Evolutionary conservation across 2,888 invertebrate genomes (phyloP), one percentile per base, ranked within the genome.

Genomic region (Drosophila barbarae): DNA sequence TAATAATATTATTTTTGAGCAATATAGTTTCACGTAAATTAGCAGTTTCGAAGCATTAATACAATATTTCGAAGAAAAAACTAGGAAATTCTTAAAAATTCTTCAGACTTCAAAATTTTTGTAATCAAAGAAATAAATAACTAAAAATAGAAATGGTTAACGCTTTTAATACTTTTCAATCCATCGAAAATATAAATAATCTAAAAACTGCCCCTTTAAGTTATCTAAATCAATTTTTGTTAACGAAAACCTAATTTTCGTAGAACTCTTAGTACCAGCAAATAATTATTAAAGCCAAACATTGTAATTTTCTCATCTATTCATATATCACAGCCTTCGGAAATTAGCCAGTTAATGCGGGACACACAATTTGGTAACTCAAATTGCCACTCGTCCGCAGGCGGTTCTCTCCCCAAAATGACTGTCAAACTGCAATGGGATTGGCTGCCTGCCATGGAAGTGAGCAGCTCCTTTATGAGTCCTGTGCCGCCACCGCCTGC

Each of bases 381-480:
- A 39, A 56, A 55, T 55, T 39, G 15, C 32, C 9, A 6, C 9
- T 34, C n/a, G 32, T 32, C 66, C 15, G n/a, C 39, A 42, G 36
- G 32, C 66, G 9, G 9, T 26, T n/a, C n/a, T 15, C 21, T n/a
- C 15, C 21, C n/a, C 15, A 63, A 23, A 18, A 41, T 13, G 41
- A 8, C 32, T 56, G 26, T 23, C 34, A 59, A 76, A 68, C 69
- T 61, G 58, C 36, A 52, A 5, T 36, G 8, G 6, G n/a, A 34
- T 18, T 64, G 61, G 32, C 41, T 21, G 57, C 21, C 42, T 59
- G 58, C 59, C 59, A 36, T 44, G 12, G n/a, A 58, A 30, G 5
- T 59, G 13, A 26, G 13, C 41, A n/a, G 35, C 10, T 42, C 28
- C 58, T 44, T 59, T 56, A 54, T 54, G 55, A 21, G 5, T 44